Evolutionary conservation across 2,113 vertebrate species (phyloP).

Genomic region (Setophaga petechia): DNA sequence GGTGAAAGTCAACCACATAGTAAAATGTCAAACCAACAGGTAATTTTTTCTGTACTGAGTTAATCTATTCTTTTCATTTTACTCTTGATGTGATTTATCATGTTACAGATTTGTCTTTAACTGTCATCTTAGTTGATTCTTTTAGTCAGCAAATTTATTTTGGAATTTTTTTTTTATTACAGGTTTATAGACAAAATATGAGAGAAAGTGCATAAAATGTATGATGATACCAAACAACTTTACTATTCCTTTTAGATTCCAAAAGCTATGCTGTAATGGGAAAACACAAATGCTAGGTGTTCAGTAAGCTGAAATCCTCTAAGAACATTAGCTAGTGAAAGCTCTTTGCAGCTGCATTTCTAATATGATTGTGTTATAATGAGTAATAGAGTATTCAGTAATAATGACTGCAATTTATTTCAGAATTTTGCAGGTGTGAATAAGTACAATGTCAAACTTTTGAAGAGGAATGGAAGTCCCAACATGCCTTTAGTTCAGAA

Average conservation of each 20-base stretch:
- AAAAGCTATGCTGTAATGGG: background rate
- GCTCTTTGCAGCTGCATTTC: background rate
- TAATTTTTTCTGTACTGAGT: slow-evolving; percentile 42
- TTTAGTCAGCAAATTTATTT: background rate
- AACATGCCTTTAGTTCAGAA: slow-evolving; percentile 55
- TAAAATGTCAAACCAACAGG: slow-evolving; percentile 74
- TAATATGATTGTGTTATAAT: background rate
- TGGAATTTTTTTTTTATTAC: background rate
- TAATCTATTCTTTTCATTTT: background rate
- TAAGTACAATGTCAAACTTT: slow-evolving; percentile 72
- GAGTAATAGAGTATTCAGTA: background rate
- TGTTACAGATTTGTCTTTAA: background rate
- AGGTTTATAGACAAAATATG: background rate
- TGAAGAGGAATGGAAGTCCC: slow-evolving; percentile 76
- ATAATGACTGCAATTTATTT: slow-evolving; percentile 41
- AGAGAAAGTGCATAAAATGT: background rate
- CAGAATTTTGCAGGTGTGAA: slow-evolving; percentile 67
- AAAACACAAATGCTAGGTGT: background rate
- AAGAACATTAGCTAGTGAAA: background rate
- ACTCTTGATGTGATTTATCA: background rate
- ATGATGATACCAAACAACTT: background rate
- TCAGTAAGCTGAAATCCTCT: background rate
- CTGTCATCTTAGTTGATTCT: background rate
- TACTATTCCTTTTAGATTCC: background rate
- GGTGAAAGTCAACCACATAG: slow-evolving; percentile 67